Conservation (phyloP, 2,888 invertebrate species). For the Eucriotettix oculatus region DNA sequence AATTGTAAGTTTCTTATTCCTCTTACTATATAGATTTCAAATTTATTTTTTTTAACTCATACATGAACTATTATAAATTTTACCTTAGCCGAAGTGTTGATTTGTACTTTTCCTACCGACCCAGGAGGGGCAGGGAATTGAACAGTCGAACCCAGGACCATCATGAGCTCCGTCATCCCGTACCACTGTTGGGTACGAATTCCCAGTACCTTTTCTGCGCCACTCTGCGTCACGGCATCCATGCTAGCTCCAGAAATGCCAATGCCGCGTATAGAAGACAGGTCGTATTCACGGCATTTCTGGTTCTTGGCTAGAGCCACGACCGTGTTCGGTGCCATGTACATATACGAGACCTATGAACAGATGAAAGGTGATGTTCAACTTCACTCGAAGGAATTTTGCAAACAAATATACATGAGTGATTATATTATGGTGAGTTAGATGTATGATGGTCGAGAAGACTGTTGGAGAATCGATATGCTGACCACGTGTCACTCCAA, state of each 20-base stretch:
- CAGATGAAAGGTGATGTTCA: background rate
- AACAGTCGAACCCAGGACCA: constrained; percentile 34
- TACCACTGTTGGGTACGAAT: constrained; percentile 53
- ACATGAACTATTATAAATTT: too few relatives aligned
- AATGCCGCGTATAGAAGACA: constrained; percentile 50
- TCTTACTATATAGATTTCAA: too few relatives aligned
- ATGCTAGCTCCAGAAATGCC: constrained; percentile 72
- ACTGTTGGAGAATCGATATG: too few relatives aligned
- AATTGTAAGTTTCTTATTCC: too few relatives aligned
- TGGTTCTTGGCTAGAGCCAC: constrained; percentile 72
- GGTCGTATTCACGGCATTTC: constrained; percentile 54
- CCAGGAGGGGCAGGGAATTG: constrained; percentile 17
- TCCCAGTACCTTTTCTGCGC: constrained; percentile 3
- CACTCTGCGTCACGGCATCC: constrained; percentile 44
- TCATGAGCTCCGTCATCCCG: constrained; percentile 65
- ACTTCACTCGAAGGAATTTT: too few relatives aligned
- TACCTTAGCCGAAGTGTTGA: constrained; percentile 19
- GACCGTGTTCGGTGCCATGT: constrained; percentile 5
- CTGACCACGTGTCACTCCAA: too few relatives aligned
- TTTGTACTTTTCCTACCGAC: constrained; percentile 14
- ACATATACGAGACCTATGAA: background rate
- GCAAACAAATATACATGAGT: too few relatives aligned
- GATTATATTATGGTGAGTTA: too few relatives aligned
- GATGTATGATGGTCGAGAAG: too few relatives aligned
- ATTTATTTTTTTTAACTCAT: too few relatives aligned